Base-by-base conservation (phyloP, 2,888 invertebrate genomes). In the Luperina testacea region DNA sequence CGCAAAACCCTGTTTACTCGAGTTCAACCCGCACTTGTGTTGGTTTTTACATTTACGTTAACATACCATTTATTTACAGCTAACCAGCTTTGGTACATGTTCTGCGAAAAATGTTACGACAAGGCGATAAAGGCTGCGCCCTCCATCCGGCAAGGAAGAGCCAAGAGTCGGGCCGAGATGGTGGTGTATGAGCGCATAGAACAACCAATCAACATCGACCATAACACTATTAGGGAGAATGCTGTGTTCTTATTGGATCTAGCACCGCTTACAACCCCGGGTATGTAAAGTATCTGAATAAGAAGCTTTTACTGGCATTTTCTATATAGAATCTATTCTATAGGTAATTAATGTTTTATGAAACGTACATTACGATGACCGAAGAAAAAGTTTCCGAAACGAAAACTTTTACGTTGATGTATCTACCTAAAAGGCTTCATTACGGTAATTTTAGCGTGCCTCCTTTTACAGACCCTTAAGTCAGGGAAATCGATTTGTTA, bases 191-290 rank as follows among this genome's bases (percentile, higher is more conserved):
- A 93, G 13, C 90, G 91, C 11, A 82, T 82, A 0, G 90, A 91
- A 11, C 59, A 89, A 15, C 74, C 86, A 4, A 69, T 90, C 2
- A 93, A 89, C 17, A 81, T 84, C 97, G 95, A 96, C 87, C 96
- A 99, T 91, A 95, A 98, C 70, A 97, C 98, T 9, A 98, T 99
- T 97, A 98, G 98, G 90, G 99, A 99, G 92, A 99, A 99, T 93
- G 99, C 99, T 0, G 97, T 99, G 94, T 99, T 99, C 93, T 95
- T 99, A 20, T 96, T 99, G 80, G 99, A 99, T 92, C 94, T 99
- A 75, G 98, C 98, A 0, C 98, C 99, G 83, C 98, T 98, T 1
- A 97, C 98, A 7, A 93, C 93, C 63, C 93, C 95, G 17, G 95
- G 96, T 95, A 80, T 27, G 15, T 64, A 20, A 9, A 57, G 5